Base-by-base conservation (phyloP, 2,888 invertebrate species). In the Ichneumon xanthorius region DNA sequence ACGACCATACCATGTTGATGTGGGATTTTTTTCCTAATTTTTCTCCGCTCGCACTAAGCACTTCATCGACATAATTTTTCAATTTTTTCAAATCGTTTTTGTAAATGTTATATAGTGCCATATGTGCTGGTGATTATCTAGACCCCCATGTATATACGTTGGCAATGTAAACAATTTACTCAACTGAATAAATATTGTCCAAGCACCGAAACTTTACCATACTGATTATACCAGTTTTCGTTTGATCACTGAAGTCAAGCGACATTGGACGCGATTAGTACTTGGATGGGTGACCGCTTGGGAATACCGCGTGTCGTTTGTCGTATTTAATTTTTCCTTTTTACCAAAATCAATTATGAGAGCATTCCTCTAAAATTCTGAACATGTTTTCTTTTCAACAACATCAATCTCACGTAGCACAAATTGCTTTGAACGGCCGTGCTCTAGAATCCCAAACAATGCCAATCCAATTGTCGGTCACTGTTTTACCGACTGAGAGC, bases 251-350 rank as follows among this genome's bases (percentile, higher is more conserved):
- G 26, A 26, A 58, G 26, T 26, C 58, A 14, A 58, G 22, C 26
- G 26, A 22, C 26, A 9, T 26, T 58, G 26, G 26, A 19, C 22
- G 26, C 26, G 58, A 14, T 58, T 26, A 14, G 14, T 58, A 14
- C 58, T 58, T 58, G 14, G 58, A 26, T 58, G 26, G 58, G 58
- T 26, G 58, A 58, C 58, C 58, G 58, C 14, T 58, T 58, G 26
- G 22, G 11, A 58, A 26, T 7, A 58, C 14, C 58, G 11, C 58
- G 58, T 26, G 26, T 9, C 58, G 26, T 26, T 58, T 3, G 26
- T 19, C 19, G 11, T 7, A 7, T 22, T 22, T 19, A 6, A 11
- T 19, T 55, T 19, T n/a, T 19, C 55, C 19, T 22, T 58, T 14
- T 26, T 22, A 22, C 4, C 45, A 16, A 48, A 16, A 48, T 48